A percentile compares a stretch with the other conserved stretches of the same genome.
Conservation (phyloP, 2,113 vertebrate genomes). For the Microtus montanus region DNA sequence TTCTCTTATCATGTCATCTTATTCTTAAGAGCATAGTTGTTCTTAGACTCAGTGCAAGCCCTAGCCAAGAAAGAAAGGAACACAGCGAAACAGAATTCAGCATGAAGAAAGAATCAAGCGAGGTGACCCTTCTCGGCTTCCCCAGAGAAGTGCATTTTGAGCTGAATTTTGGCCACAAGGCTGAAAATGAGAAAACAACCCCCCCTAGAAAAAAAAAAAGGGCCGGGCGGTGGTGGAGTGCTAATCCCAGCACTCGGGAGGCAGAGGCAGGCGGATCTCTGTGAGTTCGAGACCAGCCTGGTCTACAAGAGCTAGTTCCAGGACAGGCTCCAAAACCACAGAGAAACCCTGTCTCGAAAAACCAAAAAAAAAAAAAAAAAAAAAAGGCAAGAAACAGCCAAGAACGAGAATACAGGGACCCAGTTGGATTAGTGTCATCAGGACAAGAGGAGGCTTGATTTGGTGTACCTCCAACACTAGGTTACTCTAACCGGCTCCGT, state of each 20-base stretch:
- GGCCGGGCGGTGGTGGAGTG: no score
- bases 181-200: not conserved
- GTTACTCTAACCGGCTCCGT: no score
- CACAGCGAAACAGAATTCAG: not conserved
- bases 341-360: no score
- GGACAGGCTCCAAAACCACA: no score
- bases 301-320: no score
- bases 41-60: not conserved
- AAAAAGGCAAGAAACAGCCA: not conserved
- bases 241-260: no score
- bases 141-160: not conserved
- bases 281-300: no score
- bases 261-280: no score
- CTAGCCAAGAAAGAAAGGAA: not conserved
- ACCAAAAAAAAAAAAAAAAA: not conserved
- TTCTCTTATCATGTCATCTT: not conserved
- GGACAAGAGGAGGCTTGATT: not conserved
- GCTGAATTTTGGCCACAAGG: conserved; percentile 5
- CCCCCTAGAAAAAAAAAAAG: not conserved
- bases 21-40: not conserved
- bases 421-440: not conserved
- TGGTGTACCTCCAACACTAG: not conserved
- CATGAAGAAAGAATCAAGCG: not conserved
- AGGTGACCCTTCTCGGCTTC: not conserved
- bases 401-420: not conserved